Evolutionary conservation across 2,113 vertebrate species (phyloP).

Genomic region (Tachysurus vachellii): DNA sequence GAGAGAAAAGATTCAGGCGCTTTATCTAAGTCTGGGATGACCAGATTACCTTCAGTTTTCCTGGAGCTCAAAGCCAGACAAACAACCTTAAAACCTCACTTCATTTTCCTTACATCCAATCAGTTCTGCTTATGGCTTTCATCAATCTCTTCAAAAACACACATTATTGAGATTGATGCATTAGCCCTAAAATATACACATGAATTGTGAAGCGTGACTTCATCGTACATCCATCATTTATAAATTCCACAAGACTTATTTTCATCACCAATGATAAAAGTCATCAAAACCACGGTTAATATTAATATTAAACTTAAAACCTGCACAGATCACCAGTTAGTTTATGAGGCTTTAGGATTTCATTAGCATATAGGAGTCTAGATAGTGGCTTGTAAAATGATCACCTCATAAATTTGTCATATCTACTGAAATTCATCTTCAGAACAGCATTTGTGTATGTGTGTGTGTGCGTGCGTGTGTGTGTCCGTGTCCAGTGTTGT

Average conservation of each 20-base stretch:
- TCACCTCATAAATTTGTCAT: slow-evolving; percentile 26
- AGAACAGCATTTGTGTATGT: not conserved
- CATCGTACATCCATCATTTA: slow-evolving; percentile 21
- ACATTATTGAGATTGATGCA: slow-evolving; percentile 13
- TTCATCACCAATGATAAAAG: slow-evolving; percentile 2
- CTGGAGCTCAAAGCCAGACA: slow-evolving; percentile 5
- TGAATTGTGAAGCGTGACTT: slow-evolving; percentile 11
- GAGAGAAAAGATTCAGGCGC: not conserved
- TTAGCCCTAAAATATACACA: not conserved
- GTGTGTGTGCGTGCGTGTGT: not conserved
- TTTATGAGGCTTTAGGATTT: slow-evolving; percentile 42
- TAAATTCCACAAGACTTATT: slow-evolving; percentile 22
- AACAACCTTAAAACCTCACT: not conserved
- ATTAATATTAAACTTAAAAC: slow-evolving; percentile 48
- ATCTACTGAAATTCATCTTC: not conserved
- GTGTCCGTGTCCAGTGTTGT: not conserved
- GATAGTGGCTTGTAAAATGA: slow-evolving; percentile 23
- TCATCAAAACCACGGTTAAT: slow-evolving; percentile 5
- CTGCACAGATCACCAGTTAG: slow-evolving; percentile 57
- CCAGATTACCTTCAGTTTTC: not conserved
- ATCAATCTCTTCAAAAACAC: slow-evolving; percentile 11
- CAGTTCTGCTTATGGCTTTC: slow-evolving; percentile 12
- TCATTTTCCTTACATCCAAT: not conserved
- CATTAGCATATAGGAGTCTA: slow-evolving; percentile 28
- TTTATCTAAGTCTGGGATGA: slow-evolving; percentile 1